A percentile compares a stretch with the other conserved stretches of the same genome.
Evolutionary conservation across 2,113 vertebrate species (phyloP).

Genomic region (Dicaeum eximium): DNA sequence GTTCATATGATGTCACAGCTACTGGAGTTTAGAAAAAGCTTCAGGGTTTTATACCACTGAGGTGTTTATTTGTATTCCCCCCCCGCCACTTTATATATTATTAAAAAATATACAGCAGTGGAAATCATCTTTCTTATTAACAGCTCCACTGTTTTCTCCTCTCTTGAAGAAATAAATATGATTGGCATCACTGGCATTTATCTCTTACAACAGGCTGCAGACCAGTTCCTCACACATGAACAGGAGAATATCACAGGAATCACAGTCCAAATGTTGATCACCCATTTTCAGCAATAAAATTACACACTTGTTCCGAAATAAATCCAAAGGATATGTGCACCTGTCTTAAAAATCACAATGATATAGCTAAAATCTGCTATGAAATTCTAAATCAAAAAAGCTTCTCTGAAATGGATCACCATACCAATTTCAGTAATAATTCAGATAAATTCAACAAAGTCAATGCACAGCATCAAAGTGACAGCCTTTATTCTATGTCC

Average conservation of each 20-base stretch:
- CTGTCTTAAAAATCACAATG: background rate
- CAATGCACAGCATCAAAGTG: background rate
- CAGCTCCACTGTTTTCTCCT: background rate
- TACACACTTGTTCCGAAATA: background rate
- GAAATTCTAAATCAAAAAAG: background rate
- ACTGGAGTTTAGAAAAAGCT: background rate
- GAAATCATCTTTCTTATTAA: background rate
- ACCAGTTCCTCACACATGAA: background rate
- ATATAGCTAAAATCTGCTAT: background rate
- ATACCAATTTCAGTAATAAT: background rate
- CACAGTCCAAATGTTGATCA: background rate
- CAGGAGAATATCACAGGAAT: background rate
- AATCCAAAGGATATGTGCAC: background rate
- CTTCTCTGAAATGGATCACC: background rate
- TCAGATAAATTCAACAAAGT: background rate
- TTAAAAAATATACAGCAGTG: background rate
- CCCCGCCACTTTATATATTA: background rate
- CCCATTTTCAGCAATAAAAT: background rate
- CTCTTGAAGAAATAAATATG: background rate
- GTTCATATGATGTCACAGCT: background rate
- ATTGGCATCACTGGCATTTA: background rate
- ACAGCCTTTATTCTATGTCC: background rate
- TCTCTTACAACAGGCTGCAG: background rate
- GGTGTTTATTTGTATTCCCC: background rate
- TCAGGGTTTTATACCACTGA: background rate